Evolutionary conservation across 2,888 invertebrate species (phyloP), one percentile per base, ranked within the genome.

Genomic region (Syrista parreyssii): DNA sequence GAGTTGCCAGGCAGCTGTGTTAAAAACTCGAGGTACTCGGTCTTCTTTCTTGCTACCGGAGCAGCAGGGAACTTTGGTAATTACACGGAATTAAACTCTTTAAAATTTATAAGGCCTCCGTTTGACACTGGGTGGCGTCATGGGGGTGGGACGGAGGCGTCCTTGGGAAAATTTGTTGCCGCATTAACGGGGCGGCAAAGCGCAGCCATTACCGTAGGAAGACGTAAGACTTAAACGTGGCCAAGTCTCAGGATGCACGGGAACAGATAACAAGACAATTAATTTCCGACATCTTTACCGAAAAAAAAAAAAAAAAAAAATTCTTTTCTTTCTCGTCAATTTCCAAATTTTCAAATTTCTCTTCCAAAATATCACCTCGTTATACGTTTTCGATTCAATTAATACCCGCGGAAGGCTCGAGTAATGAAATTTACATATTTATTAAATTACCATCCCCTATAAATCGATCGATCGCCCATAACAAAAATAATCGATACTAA

Each of bases 21-120:
- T 69, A 69, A 69, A 69, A 69, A 69, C 31, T 69, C n/a, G 12
- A 30, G 69, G 32, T 75, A 73, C 75, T 55, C 36, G 72, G 73
- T 73, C 75, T 78, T 78, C 77, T 76, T 68, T 75, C 76, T 68
- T 76, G 71, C 32, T 68, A 68, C 74, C 33, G 3, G 40, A 15
- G 1, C 40, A 40, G 69, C 31, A 68, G 76, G 15, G 77, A 88
- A 88, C 87, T 87, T 88, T 80, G 81, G 82, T 84, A 88, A 88
- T 88, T 86, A 85, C 84, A 81, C 75, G 79, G 82, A 84, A 88
- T 88, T 88, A 85, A 86, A 87, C 84, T 85, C 80, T 82, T 86
- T 84, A 80, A 84, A 87, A 86, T 87, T 87, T 88, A 86, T 87
- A 86, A 84, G 80, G 74, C 78, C 36, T 75, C 71, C 68, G 77